Evolutionary conservation across 2,113 vertebrate genomes (phyloP).

Genomic region (Papio anubis): DNA sequence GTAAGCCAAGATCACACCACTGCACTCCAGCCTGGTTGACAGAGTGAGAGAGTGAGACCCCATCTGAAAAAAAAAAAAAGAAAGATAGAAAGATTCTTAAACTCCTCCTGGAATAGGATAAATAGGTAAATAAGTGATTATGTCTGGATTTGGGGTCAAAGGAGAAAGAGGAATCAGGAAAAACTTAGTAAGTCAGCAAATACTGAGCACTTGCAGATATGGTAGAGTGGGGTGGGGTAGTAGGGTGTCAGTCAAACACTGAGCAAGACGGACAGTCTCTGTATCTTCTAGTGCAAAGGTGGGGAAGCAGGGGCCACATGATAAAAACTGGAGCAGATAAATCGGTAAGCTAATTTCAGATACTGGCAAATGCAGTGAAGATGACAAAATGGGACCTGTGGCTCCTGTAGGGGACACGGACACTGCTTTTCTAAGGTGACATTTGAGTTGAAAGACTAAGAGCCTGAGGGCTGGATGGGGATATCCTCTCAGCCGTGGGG

Average conservation of each 20-base stretch:
- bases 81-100: not conserved
- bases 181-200: constrained; percentile 8
- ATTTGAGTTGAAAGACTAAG: not conserved
- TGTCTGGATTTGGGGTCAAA: constrained; percentile 9
- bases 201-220: not conserved
- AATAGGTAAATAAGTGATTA: not conserved
- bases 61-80: no score
- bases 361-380: not conserved
- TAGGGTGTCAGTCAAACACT: not conserved
- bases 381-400: not conserved
- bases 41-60: no score
- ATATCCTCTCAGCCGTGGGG: not conserved
- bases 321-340: not conserved
- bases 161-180: constrained; percentile 42
- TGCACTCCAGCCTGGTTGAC: no score
- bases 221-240: not conserved
- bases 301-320: not conserved
- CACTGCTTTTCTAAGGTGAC: not conserved
- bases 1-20: no score
- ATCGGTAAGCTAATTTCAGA: not conserved
- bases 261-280: not conserved
- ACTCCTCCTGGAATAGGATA: not conserved
- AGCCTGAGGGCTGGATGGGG: not conserved
- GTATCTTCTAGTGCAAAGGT: not conserved
- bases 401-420: not conserved